Conservation (phyloP, 2,113 vertebrate genomes). For the Psephotus haematonotus region DNA sequence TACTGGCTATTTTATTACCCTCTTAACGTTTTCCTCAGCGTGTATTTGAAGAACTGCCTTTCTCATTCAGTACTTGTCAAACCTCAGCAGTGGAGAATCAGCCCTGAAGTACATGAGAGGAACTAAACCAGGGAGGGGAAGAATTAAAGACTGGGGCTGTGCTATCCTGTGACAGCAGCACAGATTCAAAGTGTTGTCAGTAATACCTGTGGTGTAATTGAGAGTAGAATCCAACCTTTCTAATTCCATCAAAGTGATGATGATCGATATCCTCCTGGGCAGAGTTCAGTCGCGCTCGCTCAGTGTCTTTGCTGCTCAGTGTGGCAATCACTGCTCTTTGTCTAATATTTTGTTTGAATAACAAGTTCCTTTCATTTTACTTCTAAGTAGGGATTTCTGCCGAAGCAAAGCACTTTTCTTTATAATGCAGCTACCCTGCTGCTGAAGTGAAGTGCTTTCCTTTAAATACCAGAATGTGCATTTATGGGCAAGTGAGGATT, state of each 20-base stretch:
- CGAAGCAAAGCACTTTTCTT: neutral
- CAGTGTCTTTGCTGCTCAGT: neutral
- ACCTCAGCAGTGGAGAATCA: neutral
- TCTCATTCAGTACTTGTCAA: neutral
- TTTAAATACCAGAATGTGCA: neutral
- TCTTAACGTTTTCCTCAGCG: neutral
- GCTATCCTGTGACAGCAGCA: neutral
- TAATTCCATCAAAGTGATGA: neutral
- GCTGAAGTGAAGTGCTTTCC: neutral
- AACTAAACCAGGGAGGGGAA: neutral
- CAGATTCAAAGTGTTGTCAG: neutral
- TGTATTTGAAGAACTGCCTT: constrained; percentile 8
- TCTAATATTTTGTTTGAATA: neutral
- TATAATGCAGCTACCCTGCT: neutral
- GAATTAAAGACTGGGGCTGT: neutral
- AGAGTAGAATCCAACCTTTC: neutral
- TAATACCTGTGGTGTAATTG: neutral
- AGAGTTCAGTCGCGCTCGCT: neutral
- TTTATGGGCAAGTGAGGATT: neutral
- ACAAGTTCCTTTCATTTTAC: neutral
- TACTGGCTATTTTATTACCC: neutral
- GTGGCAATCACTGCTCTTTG: neutral
- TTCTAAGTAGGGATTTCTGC: neutral
- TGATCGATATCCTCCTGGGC: constrained; percentile 13
- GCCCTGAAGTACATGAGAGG: neutral